These are phyloP conservation scores for Dyspetes luteomarginatus DNA, from an alignment of 2,888 invertebrate genomes.

Conservation along the genomic window DNA sequence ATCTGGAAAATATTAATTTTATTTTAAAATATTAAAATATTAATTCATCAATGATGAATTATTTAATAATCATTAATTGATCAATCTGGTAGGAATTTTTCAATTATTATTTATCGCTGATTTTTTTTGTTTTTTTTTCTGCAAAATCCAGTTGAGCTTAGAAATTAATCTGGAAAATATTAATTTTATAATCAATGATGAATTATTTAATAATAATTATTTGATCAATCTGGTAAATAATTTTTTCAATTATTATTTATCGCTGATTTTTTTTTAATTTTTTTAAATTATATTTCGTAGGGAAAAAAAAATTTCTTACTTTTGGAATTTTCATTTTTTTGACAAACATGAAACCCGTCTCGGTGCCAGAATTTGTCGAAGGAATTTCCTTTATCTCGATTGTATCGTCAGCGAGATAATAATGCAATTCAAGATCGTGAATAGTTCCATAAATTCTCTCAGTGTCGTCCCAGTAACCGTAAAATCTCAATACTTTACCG, in stretches of 20 bases:
- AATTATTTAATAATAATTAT: no score
- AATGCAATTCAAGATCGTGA: conserved; percentile 91
- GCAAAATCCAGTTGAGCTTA: no score
- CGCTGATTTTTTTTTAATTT: neutral
- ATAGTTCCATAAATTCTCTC: conserved; percentile 90
- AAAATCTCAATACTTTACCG: conserved; percentile 90
- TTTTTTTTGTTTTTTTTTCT: no score
- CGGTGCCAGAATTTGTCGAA: conserved; percentile 88
- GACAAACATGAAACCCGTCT: conserved; percentile 89
- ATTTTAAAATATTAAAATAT: no score
- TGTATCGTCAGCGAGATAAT: conserved; percentile 94
- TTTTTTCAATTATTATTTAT: conserved; percentile 23
- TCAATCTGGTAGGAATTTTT: no score
- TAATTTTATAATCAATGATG: no score
- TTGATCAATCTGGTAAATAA: no score
- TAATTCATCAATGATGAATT: no score
- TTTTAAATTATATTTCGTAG: conserved; percentile 14
- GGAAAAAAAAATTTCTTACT: conserved; percentile 81
- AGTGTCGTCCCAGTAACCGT: conserved; percentile 95
- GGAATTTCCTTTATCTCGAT: conserved; percentile 93
- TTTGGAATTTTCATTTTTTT: conserved; percentile 91
- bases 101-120: no score
- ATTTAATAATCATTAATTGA: no score
- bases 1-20: no score
- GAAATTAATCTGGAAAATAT: no score